These are phyloP conservation scores for Hirtodrosophila confusa DNA, from an alignment of 2,888 invertebrate genomes.

Conservation along the genomic window DNA sequence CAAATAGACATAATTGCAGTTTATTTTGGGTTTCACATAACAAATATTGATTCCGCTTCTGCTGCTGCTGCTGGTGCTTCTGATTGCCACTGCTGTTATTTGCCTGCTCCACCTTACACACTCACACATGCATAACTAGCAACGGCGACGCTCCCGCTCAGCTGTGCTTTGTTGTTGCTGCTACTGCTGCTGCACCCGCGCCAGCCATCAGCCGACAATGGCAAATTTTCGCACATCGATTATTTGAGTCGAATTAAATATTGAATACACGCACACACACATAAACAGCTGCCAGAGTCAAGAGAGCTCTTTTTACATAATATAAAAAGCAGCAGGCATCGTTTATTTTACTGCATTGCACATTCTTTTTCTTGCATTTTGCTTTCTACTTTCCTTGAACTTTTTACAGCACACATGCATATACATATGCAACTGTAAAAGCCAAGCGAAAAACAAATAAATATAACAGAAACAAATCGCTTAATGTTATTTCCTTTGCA, in stretches of 20 bases:
- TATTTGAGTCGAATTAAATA: constrained; percentile 35
- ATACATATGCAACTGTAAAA: constrained; percentile 31
- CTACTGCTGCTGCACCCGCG: constrained; percentile 16
- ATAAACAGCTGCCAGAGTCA: constrained; percentile 22
- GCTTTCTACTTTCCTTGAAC: constrained; percentile 58
- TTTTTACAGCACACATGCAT: constrained; percentile 26
- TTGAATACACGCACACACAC: constrained; percentile 35
- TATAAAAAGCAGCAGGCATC: constrained; percentile 29
- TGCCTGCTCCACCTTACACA: constrained; percentile 32
- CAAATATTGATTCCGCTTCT: constrained; percentile 55
- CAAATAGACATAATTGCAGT: constrained; percentile 61
- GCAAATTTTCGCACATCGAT: constrained; percentile 60
- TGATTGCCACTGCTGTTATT: constrained; percentile 38
- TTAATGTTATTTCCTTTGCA: constrained; percentile 39
- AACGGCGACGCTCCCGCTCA: constrained; percentile 36
- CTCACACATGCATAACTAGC: neutral
- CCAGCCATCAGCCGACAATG: constrained; percentile 31
- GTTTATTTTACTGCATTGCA: constrained; percentile 48
- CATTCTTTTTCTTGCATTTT: constrained; percentile 53
- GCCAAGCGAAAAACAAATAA: constrained; percentile 29
- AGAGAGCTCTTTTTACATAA: constrained; percentile 38
- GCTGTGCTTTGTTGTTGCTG: constrained; percentile 51
- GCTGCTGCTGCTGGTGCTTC: constrained; percentile 21
- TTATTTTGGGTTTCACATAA: constrained; percentile 44
- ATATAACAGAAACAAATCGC: constrained; percentile 17